These are phyloP conservation scores for Muricea muricata DNA, from an alignment of 92 coral and sea anemone genomes.

Conservation along the genomic window DNA sequence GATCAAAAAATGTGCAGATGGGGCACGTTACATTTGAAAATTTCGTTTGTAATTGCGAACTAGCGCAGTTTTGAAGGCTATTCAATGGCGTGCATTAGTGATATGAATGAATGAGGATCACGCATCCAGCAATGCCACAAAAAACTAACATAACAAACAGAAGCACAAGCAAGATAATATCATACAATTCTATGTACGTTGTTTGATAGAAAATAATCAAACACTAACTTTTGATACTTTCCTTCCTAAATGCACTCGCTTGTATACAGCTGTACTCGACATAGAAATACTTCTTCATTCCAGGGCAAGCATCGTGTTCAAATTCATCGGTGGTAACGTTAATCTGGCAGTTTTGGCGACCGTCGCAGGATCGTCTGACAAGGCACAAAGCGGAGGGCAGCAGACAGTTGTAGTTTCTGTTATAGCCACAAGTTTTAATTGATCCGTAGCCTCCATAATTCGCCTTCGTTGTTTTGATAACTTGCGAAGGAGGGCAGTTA, in stretches of 20 bases:
- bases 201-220: background rate
- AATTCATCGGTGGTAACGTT: constrained; percentile 11
- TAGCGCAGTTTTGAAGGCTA: too few species aligned
- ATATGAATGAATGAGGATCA: too few species aligned
- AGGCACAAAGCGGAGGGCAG: constrained; percentile 22
- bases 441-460: constrained; percentile 27
- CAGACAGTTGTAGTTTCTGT: constrained; percentile 26
- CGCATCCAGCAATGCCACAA: too few species aligned
- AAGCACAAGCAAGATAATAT: background rate
- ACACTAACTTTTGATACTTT: background rate
- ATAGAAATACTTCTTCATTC: constrained; percentile 17
- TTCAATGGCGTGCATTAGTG: too few species aligned
- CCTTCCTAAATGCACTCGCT: background rate
- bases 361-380: constrained; percentile 16
- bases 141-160: too few species aligned
- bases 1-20: too few species aligned
- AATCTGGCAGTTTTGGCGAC: constrained; percentile 16
- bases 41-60: too few species aligned
- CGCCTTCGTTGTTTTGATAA: constrained; percentile 3
- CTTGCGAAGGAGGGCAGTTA: constrained; percentile 25
- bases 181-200: background rate
- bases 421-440: constrained; percentile 23
- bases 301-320: background rate
- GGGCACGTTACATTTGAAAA: too few species aligned
- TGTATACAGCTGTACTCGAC: constrained; percentile 20